Evolutionary conservation across 2,113 vertebrate species (phyloP).

Genomic region (Myrmecophaga tridactyla): DNA sequence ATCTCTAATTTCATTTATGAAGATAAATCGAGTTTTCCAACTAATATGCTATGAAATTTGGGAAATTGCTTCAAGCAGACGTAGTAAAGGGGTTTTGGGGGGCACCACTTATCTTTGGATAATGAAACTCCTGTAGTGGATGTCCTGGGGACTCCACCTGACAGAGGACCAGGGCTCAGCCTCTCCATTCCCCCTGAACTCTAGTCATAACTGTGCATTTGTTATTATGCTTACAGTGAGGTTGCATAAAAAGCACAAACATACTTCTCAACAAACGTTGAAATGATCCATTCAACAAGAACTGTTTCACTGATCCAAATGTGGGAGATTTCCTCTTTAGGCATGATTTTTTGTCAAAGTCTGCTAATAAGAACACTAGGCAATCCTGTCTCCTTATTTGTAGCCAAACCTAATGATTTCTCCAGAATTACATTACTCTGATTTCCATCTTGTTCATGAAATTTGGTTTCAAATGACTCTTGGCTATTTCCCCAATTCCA

Average conservation of each 20-base stretch:
- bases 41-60: background rate
- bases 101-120: background rate
- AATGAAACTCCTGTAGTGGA: background rate
- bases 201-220: background rate
- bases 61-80: background rate
- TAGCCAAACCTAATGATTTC: background rate
- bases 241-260: background rate
- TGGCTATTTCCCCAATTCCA: background rate
- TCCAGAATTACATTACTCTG: background rate
- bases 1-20: background rate
- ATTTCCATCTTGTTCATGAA: background rate
- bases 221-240: background rate
- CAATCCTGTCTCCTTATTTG: background rate
- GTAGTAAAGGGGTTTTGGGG: background rate
- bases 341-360: background rate
- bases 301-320: background rate
- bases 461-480: background rate
- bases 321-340: background rate
- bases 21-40: background rate
- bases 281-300: background rate
- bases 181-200: background rate
- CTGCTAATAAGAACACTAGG: background rate
- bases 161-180: background rate
- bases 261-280: background rate
- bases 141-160: background rate